These are phyloP conservation scores for Sus scrofa DNA, from an alignment of 2,113 vertebrate genomes.

Conservation along the genomic window T2T-Sscrofa CM000812.6:285265001-285265500, in stretches of 20 bases:
- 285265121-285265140: background rate
- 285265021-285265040: background rate
- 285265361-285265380: background rate
- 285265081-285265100: background rate
- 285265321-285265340: background rate
- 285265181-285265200: background rate
- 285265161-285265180: background rate
- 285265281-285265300: background rate
- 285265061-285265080: background rate
- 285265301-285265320: background rate
- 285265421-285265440: too few species aligned
- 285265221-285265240: background rate
- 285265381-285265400: background rate
- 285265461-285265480: accelerated
- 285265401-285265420: background rate
- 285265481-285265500: background rate
- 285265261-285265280: accelerated
- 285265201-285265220: accelerated
- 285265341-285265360: background rate
- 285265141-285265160: background rate
- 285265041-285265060: background rate
- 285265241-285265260: background rate
- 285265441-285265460: accelerated
- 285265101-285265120: background rate
- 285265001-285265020: background rate